A percentile compares a stretch with the other conserved stretches of the same genome.
phyloP scores from a whole-genome alignment of 2,113 vertebrate genomes.

The Ammodramus savannarum region DNA sequence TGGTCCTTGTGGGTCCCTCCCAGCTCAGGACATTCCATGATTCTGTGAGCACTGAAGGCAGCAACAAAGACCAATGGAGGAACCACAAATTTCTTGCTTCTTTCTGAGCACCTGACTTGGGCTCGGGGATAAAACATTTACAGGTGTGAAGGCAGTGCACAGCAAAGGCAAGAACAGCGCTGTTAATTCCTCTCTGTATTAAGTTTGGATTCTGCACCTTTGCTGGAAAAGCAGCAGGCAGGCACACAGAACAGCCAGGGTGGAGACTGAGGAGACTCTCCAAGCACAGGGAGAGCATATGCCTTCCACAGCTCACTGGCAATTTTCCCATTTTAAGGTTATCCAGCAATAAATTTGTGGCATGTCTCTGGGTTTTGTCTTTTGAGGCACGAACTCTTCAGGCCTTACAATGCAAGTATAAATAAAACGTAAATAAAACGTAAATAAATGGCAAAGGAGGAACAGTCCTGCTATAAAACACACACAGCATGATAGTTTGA shows the following conservation, averaged over 20 bases:
- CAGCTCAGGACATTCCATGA: not conserved
- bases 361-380: not conserved
- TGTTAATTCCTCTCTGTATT: not conserved
- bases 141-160: not conserved
- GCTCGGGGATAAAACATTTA: not conserved
- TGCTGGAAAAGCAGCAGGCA: not conserved
- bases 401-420: not conserved
- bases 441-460: not conserved
- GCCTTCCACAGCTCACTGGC: not conserved
- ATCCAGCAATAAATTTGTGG: not conserved
- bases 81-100: not conserved
- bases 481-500: not conserved
- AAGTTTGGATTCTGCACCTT: not conserved
- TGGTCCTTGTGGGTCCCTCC: not conserved
- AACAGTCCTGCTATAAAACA: not conserved
- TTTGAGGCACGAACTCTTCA: not conserved
- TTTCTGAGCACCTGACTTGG: not conserved
- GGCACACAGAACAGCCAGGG: fast-evolving
- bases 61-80: not conserved
- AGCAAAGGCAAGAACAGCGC: not conserved
- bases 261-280: not conserved
- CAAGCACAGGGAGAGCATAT: not conserved
- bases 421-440: too few species aligned
- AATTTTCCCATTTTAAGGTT: not conserved
- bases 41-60: not conserved